phyloP scores from a whole-genome alignment of 2,888 invertebrate species.

The Onthophagus sagittarius region DNA sequence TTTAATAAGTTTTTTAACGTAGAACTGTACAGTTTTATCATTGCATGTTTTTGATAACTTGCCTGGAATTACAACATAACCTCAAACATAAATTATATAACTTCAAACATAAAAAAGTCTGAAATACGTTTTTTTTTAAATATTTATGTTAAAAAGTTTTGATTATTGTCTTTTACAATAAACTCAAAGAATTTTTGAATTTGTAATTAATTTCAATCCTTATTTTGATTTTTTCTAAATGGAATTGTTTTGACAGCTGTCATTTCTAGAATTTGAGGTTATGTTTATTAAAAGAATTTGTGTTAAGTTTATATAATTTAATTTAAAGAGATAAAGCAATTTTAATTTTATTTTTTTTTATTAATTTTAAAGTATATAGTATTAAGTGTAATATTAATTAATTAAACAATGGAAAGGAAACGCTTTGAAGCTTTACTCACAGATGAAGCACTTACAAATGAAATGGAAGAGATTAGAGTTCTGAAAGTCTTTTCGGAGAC shows the following conservation, averaged over 20 bases:
- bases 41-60: neutral
- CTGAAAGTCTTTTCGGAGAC: neutral
- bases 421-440: neutral
- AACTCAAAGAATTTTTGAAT: no score
- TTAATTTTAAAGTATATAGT: no score
- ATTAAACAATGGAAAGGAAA: neutral
- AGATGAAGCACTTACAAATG: neutral
- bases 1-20: slow-evolving; percentile 53
- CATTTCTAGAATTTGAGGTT: no score
- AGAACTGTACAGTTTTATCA: slow-evolving; percentile 21
- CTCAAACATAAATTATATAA: slow-evolving; percentile 2
- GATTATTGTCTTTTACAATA: neutral
- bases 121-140: neutral
- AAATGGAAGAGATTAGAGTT: neutral
- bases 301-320: no score
- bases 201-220: no score
- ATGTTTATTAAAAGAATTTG: no score
- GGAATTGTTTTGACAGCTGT: no score
- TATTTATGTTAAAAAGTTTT: neutral
- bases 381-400: neutral
- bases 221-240: no score
- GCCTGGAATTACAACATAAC: neutral
- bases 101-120: neutral
- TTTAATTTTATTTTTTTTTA: no score
- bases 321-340: no score